Evolutionary conservation across 2,797 vertebrate species (phyloP).

Genomic region (Onychomys arenicola): DNA sequence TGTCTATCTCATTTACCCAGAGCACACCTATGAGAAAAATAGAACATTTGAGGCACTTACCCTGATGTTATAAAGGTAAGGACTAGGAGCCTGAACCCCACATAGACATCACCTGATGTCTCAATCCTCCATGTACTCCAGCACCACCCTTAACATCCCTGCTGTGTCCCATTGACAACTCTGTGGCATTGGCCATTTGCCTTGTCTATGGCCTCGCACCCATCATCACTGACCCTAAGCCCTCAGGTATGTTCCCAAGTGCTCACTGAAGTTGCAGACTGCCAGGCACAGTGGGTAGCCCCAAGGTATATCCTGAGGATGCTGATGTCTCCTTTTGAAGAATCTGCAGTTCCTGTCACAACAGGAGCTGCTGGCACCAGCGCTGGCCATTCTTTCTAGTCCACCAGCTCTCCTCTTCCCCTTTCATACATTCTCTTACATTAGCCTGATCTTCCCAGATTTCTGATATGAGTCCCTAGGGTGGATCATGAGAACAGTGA

Average conservation of each 20-base stretch:
- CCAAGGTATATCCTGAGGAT: fast-evolving
- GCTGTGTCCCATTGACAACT: background rate
- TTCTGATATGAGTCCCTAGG: background rate
- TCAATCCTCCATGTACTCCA: fast-evolving
- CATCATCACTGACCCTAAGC: background rate
- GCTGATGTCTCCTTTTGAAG: background rate
- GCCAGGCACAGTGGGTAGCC: background rate
- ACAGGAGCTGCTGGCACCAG: background rate
- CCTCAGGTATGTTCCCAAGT: background rate
- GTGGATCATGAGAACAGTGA: background rate
- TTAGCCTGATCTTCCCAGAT: background rate
- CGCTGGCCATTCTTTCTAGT: too few relatives aligned
- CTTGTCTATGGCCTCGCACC: background rate
- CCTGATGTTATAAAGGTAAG: background rate
- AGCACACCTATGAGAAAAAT: background rate
- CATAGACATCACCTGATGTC: too few relatives aligned
- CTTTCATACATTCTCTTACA: background rate
- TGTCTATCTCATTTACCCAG: background rate
- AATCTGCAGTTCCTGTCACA: background rate
- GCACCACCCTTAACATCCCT: background rate
- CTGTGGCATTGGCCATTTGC: background rate
- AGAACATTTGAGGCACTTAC: background rate
- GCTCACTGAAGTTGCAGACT: background rate
- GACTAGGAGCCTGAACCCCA: background rate
- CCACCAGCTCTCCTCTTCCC: background rate